Evolutionary conservation across 2,797 vertebrate species (phyloP), one percentile per base, ranked within the genome.

Genomic region (Adrianichthys oophorus): DNA sequence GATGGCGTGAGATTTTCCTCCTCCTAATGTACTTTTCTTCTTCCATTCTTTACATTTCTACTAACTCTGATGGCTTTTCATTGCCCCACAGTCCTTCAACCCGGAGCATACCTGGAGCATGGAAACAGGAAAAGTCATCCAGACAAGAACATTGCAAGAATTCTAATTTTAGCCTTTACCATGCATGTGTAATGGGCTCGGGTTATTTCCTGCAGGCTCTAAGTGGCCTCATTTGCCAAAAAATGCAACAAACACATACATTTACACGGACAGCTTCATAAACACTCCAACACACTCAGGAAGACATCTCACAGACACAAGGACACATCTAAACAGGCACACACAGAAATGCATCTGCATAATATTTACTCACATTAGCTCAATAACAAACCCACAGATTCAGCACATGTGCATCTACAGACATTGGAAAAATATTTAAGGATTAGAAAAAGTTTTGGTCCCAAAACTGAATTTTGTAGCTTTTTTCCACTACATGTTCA

Each of bases 91-190:
- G 62, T 77, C 76, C 66, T 62, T 73, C 77, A 61, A 48, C 66
- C 67, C 65, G 24, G 65, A 17, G 65, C 52, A 46, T 29, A 56
- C 71, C 69, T 24, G 40, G 51, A 70, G 70, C 76, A 47, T 54
- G 29, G 55, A 46, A 56, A 59, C 85, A 83, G 83, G 77, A 84
- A 82, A 85, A 85, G 72, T 59, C 76, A 85, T 86, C 79, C 70
- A 67, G 32, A 78, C 66, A 74, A 17, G 65, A 65, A 72, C 79
- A 83, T 83, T 76, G 68, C 78, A 76, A 79, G 77, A 77, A 70
- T 76, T 82, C 80, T 80, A 76, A 78, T 69, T 74, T 61, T 56
- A 65, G 55, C 68, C 85, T 79, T 72, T 74, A 83, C 83, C 76
- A 74, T 21, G 57, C 55, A 56, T 7, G 23, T 70, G 23, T 52